Conservation (phyloP, 2,888 invertebrate species). For the Thelaira solivaga region DNA sequence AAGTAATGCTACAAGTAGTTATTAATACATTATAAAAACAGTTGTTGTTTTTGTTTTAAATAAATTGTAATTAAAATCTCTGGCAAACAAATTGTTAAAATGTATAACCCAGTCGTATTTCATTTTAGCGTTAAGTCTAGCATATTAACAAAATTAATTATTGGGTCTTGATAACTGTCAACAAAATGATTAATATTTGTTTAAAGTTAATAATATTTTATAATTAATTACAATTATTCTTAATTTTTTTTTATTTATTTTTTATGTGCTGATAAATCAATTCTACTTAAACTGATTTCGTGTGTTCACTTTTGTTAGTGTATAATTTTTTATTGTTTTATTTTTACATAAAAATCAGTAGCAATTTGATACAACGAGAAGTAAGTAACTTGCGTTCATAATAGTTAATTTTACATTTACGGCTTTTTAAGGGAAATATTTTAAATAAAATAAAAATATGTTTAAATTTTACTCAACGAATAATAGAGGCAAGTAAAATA, state of each 20-base stretch:
- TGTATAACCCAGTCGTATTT: slow-evolving; percentile 27
- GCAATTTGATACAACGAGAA: neutral
- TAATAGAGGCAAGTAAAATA: no score
- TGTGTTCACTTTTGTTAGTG: neutral
- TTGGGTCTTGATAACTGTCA: slow-evolving; percentile 40
- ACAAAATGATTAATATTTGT: slow-evolving; percentile 47
- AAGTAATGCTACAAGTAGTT: no score
- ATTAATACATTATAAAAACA: no score
- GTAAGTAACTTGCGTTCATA: no score
- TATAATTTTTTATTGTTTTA: neutral
- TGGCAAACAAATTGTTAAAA: slow-evolving; percentile 3
- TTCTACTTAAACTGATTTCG: slow-evolving; percentile 19
- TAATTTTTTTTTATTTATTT: neutral
- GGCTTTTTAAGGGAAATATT: no score
- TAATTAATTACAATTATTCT: neutral
- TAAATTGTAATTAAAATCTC: slow-evolving; percentile 18
- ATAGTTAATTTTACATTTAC: no score
- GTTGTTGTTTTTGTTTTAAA: neutral
- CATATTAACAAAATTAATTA: slow-evolving; percentile 39
- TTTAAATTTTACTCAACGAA: neutral
- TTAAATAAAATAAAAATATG: no score
- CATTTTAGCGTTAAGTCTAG: neutral
- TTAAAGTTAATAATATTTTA: slow-evolving; percentile 19
- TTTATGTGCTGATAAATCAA: slow-evolving; percentile 31
- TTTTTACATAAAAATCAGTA: neutral